Percentiles rank a stretch among this genome's conserved stretches.
Evolutionary conservation across 2,113 vertebrate species (phyloP).

Genomic region (Hydropotes inermis): DNA sequence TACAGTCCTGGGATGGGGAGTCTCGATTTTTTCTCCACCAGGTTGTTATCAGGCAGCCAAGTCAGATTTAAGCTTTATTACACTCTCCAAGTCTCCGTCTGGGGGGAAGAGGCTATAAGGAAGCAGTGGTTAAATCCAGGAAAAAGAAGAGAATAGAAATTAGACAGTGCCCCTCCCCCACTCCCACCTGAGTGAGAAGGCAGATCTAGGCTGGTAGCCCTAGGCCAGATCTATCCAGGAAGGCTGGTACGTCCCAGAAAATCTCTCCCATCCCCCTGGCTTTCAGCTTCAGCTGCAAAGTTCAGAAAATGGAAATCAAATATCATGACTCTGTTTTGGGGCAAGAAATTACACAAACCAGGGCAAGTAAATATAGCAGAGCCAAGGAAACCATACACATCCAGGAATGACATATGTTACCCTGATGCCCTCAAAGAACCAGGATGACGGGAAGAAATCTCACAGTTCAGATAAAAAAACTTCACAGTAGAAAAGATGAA

Average conservation of each 20-base stretch:
- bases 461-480: conserved; percentile 49
- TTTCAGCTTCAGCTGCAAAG: background rate
- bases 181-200: background rate
- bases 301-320: background rate
- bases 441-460: conserved; percentile 52
- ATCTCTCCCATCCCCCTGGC: fast-evolving
- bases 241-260: fast-evolving
- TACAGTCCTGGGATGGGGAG: background rate
- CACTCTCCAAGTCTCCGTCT: background rate
- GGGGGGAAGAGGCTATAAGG: background rate
- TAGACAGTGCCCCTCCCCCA: background rate
- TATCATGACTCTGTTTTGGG: conserved; percentile 40
- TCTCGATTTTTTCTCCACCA: background rate
- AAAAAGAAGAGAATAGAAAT: background rate
- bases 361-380: conserved; percentile 60
- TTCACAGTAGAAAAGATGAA: background rate
- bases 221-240: fast-evolving
- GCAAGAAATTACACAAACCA: conserved; percentile 40
- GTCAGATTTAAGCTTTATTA: background rate
- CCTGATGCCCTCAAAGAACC: conserved; percentile 56
- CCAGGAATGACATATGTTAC: conserved; percentile 37
- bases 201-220: background rate
- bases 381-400: conserved; percentile 37
- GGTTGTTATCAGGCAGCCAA: background rate
- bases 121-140: background rate